Evolutionary conservation across 2,888 invertebrate species (phyloP), one percentile per base, ranked within the genome.

Genomic region (Deladenus siricidicola): DNA sequence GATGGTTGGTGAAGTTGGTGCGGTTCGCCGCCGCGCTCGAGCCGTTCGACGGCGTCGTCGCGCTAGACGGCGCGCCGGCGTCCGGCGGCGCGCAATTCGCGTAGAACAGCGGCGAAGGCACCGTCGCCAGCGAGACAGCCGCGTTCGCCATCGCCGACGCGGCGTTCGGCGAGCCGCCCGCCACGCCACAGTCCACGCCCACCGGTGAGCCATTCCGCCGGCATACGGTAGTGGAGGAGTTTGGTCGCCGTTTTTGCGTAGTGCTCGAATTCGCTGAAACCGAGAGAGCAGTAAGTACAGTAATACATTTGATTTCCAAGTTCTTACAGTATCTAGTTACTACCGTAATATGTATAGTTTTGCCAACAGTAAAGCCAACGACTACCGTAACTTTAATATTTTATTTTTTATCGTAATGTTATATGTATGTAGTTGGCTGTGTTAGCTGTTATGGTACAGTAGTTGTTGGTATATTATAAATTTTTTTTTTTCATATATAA

Each of bases 1-100:
- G 98, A 82, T 96, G 96, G 82, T 96, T 98, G 70, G 94, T 94
- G 84, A 98, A 98, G 83, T 98, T 98, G 43, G 98, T 98, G 57
- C 98, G 85, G 60, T 78, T 78, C 30, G 71, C 39, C 23, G 60
- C 47, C 17, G 39, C 49, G 17, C 28, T 39, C 14, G 49, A 30
- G 23, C 23, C 53, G 3, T 23, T 63, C 19, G 50, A 51, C 19
- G 28, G 17, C 14, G 45, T 56, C 26, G 19, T 6, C 51, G 48
- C 4, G 51, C 21, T 47, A 6, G n/a, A 10, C 6, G 6, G 6
- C 26, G 19, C 47, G 8, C 8, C n/a, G 53, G 34, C 1, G 52
- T 24, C 19, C 24, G 21, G 30, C 24, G 21, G 10, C n/a, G 23
- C 4, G 30, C 60, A 51, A 43, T 66, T 66, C 60, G 21, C 14